Evolutionary conservation across 2,888 invertebrate genomes (phyloP).

Genomic region (Tortricodes alternella): DNA sequence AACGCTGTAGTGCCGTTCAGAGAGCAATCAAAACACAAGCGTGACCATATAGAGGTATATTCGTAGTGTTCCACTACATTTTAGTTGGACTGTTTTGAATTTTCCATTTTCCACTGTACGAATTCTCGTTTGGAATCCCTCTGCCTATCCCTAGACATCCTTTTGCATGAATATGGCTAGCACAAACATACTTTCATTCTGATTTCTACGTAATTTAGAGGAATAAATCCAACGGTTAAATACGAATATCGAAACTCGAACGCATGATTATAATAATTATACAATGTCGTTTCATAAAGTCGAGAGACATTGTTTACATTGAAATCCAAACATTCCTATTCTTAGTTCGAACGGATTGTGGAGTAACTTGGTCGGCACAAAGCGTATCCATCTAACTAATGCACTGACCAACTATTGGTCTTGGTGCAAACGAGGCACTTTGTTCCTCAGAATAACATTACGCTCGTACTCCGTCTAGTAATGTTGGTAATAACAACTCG

Average conservation of each 20-base stretch:
- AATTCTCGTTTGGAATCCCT: constrained; percentile 6
- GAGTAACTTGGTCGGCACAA: constrained; percentile 69
- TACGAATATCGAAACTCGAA: no score
- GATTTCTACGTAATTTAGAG: no score
- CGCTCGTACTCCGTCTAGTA: constrained; percentile 15
- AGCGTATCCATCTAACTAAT: constrained; percentile 79
- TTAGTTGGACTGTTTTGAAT: constrained; percentile 69
- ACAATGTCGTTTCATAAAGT: constrained; percentile 54
- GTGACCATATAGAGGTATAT: constrained; percentile 58
- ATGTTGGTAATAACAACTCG: constrained; percentile 5
- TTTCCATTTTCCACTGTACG: constrained; percentile 51
- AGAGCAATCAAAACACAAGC: constrained; percentile 70
- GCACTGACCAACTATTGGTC: constrained; percentile 78
- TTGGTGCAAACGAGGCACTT: constrained; percentile 76
- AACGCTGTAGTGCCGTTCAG: constrained; percentile 60
- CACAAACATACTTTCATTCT: neutral
- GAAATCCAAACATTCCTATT: constrained; percentile 65
- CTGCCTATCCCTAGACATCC: neutral
- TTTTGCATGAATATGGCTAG: neutral
- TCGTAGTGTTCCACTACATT: constrained; percentile 60
- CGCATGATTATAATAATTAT: no score
- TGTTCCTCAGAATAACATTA: constrained; percentile 45
- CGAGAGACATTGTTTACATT: constrained; percentile 57
- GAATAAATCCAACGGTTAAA: no score
- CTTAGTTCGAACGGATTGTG: constrained; percentile 75